Base-by-base conservation (phyloP, 2,113 vertebrate species). In the Callipepla californica region DNA sequence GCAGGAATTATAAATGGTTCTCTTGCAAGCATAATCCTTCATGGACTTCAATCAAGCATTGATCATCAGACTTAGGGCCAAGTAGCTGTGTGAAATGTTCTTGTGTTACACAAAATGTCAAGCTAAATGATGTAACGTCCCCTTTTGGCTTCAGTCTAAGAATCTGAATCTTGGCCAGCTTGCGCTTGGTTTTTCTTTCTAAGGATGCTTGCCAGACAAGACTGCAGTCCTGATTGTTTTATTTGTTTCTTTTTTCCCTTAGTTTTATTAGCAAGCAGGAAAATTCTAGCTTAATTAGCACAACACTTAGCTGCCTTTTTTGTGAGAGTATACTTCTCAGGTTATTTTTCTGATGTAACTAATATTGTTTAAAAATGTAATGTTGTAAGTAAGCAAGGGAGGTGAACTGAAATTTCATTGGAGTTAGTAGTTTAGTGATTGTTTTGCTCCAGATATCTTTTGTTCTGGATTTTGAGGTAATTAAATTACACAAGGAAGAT, bases 41-140 rank as follows among this genome's bases (percentile, higher is more conserved):
- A 30, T 6, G 22, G 84, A 6, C 34, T 89, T 69, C 7, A 74
- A 26, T 57, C 70, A 82, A 45, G 67, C 66, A 3, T 9, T 68
- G 44, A 7, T 3, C 62, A 36, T 63, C 16, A 21, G 38, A 20
- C 51, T 59, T 11, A 4, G 47, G 61, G 34, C 59, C 57, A 62
- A 26, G 13, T 23, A 80, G 63, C 42, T 74, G 50, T 28, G 32
- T 69, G 78, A 93, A 85, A 51, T 44, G 59, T 61, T 38, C 50
- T 59, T 82, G 42, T 69, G 34, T 70, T 67, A 55, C 7, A 28
- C 55, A 47, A 87, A 85, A 89, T 38, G 70, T 89, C 89, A 87
- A 82, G 47, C 34, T 58, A 32, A 18, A n/a, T 93, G 75, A 95
- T 80, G 63, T 82, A 92, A 77, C 87, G 28, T 22, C 73, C 42